Conservation (phyloP, 2,113 vertebrate genomes). For the Caracal caracal region DNA sequence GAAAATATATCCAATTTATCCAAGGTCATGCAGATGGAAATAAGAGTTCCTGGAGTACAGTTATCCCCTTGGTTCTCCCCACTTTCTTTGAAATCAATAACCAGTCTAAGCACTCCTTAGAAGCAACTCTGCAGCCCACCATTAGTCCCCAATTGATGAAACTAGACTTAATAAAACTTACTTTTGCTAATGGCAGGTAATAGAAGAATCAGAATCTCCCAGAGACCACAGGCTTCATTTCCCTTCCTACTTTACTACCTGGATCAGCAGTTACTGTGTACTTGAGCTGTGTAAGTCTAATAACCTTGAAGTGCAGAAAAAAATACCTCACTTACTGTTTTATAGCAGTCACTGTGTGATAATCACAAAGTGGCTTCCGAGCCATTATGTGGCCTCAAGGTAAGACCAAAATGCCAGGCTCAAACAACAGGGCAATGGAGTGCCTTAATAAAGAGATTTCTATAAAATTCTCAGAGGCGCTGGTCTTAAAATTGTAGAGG, state of each 20-base stretch:
- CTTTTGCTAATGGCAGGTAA: conserved; percentile 52
- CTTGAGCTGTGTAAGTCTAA: conserved; percentile 49
- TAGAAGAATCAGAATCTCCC: conserved; percentile 29
- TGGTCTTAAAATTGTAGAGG: conserved; percentile 54
- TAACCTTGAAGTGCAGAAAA: conserved; percentile 23
- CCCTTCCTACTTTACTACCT: conserved; percentile 39
- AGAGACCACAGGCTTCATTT: conserved; percentile 53
- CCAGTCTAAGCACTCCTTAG: not conserved
- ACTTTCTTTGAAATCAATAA: conserved; percentile 46
- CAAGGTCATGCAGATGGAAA: not conserved
- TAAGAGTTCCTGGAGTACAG: not conserved
- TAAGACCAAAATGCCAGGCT: conserved; percentile 61
- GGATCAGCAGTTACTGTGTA: conserved; percentile 41
- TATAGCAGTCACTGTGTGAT: conserved; percentile 62
- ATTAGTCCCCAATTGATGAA: conserved; percentile 18
- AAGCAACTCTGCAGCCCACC: not conserved
- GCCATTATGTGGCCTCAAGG: conserved; percentile 63
- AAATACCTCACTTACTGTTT: conserved; percentile 48
- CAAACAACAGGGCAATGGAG: conserved; percentile 41
- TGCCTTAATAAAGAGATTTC: conserved; percentile 56
- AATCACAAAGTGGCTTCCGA: conserved; percentile 62
- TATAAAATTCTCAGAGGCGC: conserved; percentile 44
- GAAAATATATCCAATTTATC: not conserved
- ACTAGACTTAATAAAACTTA: conserved; percentile 51
- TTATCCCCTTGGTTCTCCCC: not conserved